Base-by-base conservation (phyloP, 2,888 invertebrate genomes). In the Acheta domesticus region DNA sequence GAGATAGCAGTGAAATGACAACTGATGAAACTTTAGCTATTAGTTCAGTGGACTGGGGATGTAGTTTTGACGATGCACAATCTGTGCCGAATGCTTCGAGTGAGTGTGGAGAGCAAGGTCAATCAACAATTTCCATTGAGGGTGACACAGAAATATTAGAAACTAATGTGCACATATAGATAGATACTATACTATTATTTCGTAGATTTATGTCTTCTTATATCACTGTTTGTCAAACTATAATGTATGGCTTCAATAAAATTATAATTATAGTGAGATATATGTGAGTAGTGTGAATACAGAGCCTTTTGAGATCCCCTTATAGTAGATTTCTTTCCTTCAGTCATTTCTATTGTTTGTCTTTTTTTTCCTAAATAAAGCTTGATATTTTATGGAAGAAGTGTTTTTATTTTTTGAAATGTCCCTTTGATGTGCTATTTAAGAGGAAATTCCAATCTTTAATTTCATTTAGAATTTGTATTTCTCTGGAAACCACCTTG, bases 331-430 rank as follows among this genome's bases (percentile, higher is more conserved):
- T 62, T 62, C 62, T 62, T 62, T 62, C 14, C n/a, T 36, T 62
- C n/a, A 62, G n/a, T 62, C n/a, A 62, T 62, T 62, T 62, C 62
- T 62, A 62, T 62, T 19, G n/a, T 62, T 62, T 62, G 14, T 62
- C 16, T 62, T 62, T 62, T 62, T 62, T 62, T 62, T 62, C 62
- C 62, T 62, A 62, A 62, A 62, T 14, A 62, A 62, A 62, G 62
- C 62, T 62, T 62, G n/a, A 62, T 62, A 62, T 62, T 62, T 62
- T 62, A 62, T n/a, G n/a, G 62, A 62, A n/a, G 62, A 62, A 62
- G n/a, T 62, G 62, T 14, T 62, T 62, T 62, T 62, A 62, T 62
- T 62, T 62, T 62, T 19, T 62, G 62, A n/a, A 62, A 19, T 36
- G 8, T 62, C 62, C 62, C 62, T 62, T 62, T 19, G 16, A 19